Evolutionary conservation across 2,888 invertebrate genomes (phyloP), one percentile per base, ranked within the genome.

Genomic region (Buathra laborator): DNA sequence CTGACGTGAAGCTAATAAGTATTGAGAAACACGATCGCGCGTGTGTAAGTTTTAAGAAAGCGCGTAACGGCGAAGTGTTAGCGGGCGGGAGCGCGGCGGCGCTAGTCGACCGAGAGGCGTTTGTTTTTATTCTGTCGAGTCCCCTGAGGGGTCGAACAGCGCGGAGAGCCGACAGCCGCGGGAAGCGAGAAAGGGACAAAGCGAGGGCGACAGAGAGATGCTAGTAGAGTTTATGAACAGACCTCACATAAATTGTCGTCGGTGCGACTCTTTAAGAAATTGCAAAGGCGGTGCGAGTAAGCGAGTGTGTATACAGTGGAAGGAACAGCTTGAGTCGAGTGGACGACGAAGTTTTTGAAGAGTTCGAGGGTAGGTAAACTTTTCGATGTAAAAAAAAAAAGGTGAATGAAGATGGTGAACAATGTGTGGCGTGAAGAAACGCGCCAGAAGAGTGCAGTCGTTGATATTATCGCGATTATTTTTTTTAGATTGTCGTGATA

Each of bases 251-350:
- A 94, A 94, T 94, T 94, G 93, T 94, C 93, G 76, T 62, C 67
- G 64, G 79, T 43, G 92, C 90, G 90, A 93, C 93, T 94, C 93
- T 94, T 94, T 93, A 94, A 94, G 94, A 94, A 93, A 94, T 94
- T 94, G 94, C 92, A 93, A 91, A 93, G 91, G 92, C 91, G 74
- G 59, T 6, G 56, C 12, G 72, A 64, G 71, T 7, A 68, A 59
- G 70, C 9, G 24, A 59, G 32, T 12, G 62, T n/a, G 44, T 53
- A 24, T 51, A 64, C 51, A 88, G 90, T 87, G 89, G 89, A 90
- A 87, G 90, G 87, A 94, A 94, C 94, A 94, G 94, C 94, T 94
- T 94, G 94, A 88, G 90, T 90, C 90, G 92, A 92, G 92, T 92
- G 91, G 90, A 88, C 91, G 86, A 90, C 90, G 90, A 93, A 93